A percentile compares a stretch with the other conserved stretches of the same genome.
Evolutionary conservation across 2,797 vertebrate species (phyloP).

Genomic region (Bufotes viridis): DNA sequence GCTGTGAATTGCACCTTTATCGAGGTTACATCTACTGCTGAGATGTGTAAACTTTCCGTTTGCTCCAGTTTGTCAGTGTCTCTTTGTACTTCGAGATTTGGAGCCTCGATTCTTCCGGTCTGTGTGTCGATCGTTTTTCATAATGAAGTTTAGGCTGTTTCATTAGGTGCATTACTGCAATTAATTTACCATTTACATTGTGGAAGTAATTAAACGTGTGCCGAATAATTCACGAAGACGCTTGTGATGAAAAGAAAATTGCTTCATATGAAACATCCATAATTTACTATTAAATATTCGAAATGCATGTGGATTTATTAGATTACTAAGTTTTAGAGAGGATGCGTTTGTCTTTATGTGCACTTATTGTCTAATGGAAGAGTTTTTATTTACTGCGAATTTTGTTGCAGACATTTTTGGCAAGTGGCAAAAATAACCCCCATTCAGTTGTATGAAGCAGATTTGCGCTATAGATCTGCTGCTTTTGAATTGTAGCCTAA

Average conservation of each 20-base stretch:
- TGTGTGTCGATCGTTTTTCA: neutral
- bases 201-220: neutral
- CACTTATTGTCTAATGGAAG: too few species aligned
- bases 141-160: neutral
- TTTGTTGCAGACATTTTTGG: too few species aligned
- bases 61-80: neutral
- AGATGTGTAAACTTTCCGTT: neutral
- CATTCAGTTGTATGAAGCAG: too few species aligned
- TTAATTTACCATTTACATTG: neutral
- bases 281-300: neutral
- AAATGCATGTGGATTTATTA: neutral
- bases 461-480: too few species aligned
- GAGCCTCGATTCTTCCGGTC: neutral
- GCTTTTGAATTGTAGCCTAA: too few species aligned
- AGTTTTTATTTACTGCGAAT: too few species aligned
- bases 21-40: neutral
- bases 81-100: constrained; percentile 17
- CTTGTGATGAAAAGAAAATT: neutral
- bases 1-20: neutral
- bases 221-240: neutral
- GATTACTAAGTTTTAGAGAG: too few species aligned
- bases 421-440: too few species aligned
- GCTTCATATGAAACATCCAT: neutral
- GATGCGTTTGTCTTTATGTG: too few species aligned
- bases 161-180: constrained; percentile 3